These are phyloP conservation scores for Chrysopilus asiliformis DNA, from an alignment of 2,888 invertebrate species.

Conservation along the genomic window DNA sequence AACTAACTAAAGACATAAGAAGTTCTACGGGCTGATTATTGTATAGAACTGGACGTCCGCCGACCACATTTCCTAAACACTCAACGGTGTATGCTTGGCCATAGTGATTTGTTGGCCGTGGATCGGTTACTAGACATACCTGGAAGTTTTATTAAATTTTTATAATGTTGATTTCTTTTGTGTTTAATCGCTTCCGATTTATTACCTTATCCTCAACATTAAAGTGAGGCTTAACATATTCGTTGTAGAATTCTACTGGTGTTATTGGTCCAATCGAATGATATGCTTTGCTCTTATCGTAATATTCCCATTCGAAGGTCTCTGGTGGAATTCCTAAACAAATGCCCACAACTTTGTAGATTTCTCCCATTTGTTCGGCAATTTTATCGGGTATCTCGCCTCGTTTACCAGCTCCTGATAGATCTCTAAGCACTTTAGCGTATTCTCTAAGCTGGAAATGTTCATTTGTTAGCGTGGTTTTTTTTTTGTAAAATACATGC, in stretches of 20 bases:
- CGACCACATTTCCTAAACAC: slow-evolving; percentile 77
- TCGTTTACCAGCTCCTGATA: slow-evolving; percentile 47
- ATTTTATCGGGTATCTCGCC: slow-evolving; percentile 49
- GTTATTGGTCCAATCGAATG: slow-evolving; percentile 60
- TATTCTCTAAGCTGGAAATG: slow-evolving; percentile 59
- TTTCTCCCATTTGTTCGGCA: slow-evolving; percentile 54
- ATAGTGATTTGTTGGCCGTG: slow-evolving; percentile 65
- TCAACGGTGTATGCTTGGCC: slow-evolving; percentile 72
- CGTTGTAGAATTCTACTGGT: slow-evolving; percentile 67
- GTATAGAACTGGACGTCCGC: slow-evolving; percentile 64
- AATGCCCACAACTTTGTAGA: slow-evolving; percentile 71
- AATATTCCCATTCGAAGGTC: slow-evolving; percentile 71
- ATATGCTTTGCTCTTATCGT: slow-evolving; percentile 66
- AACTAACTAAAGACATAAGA: slow-evolving; percentile 57
- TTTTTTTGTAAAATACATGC: too few species aligned
- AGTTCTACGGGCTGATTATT: slow-evolving; percentile 77
- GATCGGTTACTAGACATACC: slow-evolving; percentile 80
- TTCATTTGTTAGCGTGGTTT: too few species aligned
- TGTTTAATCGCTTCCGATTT: not conserved
- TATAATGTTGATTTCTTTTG: too few species aligned
- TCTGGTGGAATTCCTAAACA: slow-evolving; percentile 70
- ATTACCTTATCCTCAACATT: slow-evolving; percentile 72
- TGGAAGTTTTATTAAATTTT: too few species aligned
- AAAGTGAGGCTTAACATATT: slow-evolving; percentile 60
- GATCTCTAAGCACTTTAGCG: slow-evolving; percentile 54